Evolutionary conservation across 2,888 invertebrate genomes (phyloP).

Genomic region (Aphodius granarius): DNA sequence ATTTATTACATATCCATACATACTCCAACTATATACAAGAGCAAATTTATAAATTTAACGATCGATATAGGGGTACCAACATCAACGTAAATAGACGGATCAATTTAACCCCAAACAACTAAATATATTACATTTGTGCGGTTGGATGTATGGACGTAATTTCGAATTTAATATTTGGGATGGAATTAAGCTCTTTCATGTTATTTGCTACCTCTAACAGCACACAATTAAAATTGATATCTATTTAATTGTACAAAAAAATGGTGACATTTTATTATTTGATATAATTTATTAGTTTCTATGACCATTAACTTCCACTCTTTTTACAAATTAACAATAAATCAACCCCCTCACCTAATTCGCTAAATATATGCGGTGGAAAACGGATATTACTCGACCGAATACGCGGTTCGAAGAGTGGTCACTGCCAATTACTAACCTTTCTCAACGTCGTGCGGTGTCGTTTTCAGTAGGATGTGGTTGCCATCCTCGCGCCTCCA

Average conservation of each 20-base stretch:
- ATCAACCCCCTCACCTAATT: not conserved
- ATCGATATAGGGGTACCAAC: not conserved
- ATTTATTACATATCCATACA: not conserved
- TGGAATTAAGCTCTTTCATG: not conserved
- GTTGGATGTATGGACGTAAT: not conserved
- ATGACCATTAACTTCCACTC: not conserved
- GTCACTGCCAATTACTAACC: slow-evolving; percentile 42
- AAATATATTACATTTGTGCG: not conserved
- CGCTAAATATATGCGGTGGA: not conserved
- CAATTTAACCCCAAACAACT: not conserved
- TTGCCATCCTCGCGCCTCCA: slow-evolving; percentile 64
- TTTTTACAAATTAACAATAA: not conserved
- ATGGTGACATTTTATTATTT: not conserved
- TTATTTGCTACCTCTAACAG: not conserved
- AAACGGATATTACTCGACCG: not conserved
- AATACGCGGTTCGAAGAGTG: not conserved
- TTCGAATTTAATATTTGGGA: not conserved
- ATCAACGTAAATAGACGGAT: not conserved
- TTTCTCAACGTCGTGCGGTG: slow-evolving; percentile 50
- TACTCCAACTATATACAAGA: not conserved
- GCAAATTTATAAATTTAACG: not conserved
- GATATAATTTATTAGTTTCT: not conserved
- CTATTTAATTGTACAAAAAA: not conserved
- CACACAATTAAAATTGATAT: not conserved
- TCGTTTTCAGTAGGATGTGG: slow-evolving; percentile 50